phyloP scores from a whole-genome alignment of 2,113 vertebrate genomes.

The Mobula birostris region DNA sequence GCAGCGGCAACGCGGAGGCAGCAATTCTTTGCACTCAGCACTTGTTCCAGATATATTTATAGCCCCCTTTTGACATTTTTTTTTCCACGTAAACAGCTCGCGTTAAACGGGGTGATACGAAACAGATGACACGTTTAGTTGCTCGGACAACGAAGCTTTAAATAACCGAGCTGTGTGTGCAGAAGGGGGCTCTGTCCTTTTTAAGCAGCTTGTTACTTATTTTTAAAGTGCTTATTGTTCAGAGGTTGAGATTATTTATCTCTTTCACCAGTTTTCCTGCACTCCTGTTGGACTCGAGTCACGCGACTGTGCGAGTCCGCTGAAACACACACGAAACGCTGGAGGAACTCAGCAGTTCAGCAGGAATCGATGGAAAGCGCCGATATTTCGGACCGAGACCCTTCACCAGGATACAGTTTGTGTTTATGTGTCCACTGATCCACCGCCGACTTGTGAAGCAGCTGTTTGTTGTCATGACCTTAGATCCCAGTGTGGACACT shows the following conservation, averaged over 20 bases:
- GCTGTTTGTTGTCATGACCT: neutral
- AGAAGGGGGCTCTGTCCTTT: neutral
- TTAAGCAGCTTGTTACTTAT: too few species aligned
- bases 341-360: too few species aligned
- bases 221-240: neutral
- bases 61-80: constrained; percentile 27
- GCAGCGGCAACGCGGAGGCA: neutral
- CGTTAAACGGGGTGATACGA: neutral
- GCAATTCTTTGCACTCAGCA: constrained; percentile 19
- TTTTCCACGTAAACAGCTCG: constrained; percentile 25
- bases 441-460: neutral
- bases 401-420: too few species aligned
- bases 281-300: neutral
- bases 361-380: too few species aligned
- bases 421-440: neutral
- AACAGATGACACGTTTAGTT: constrained; percentile 6
- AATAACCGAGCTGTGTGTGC: neutral
- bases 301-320: neutral
- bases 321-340: too few species aligned
- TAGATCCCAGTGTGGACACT: neutral
- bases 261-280: neutral
- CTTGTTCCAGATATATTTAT: constrained; percentile 31
- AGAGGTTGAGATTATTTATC: neutral
- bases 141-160: constrained; percentile 12
- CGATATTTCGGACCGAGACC: too few species aligned